A percentile compares a stretch with the other conserved stretches of the same genome.
Evolutionary conservation across 2,888 invertebrate species (phyloP).

Genomic region (Muscina levida): DNA sequence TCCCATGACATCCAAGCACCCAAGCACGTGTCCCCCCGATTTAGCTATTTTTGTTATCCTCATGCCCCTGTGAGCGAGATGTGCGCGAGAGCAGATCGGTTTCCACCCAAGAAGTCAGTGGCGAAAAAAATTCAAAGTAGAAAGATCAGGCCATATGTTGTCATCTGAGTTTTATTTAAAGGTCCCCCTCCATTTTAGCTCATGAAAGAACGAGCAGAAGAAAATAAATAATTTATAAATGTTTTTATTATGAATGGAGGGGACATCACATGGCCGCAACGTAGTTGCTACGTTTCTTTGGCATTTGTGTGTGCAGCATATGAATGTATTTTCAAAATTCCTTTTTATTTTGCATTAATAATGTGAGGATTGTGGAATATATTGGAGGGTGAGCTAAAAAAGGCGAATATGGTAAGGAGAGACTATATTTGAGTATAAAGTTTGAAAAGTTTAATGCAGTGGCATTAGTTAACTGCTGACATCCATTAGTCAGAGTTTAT

Average conservation of each 20-base stretch:
- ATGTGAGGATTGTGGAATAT: neutral
- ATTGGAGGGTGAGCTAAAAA: neutral
- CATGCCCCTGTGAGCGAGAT: constrained; percentile 50
- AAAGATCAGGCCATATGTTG: constrained; percentile 61
- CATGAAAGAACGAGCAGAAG: neutral
- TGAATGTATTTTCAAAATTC: constrained; percentile 30
- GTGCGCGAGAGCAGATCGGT: constrained; percentile 4
- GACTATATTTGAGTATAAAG: no score
- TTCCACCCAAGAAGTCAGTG: constrained; percentile 44
- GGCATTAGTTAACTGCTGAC: no score
- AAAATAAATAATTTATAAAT: constrained; percentile 35
- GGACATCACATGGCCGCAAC: neutral
- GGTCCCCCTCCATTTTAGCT: constrained; percentile 35
- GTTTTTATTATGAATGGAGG: constrained; percentile 64
- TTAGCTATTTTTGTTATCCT: constrained; percentile 43
- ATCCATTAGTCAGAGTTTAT: no score
- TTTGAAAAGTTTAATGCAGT: no score
- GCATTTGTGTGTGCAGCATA: neutral
- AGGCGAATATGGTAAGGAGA: no score
- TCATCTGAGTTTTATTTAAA: constrained; percentile 58
- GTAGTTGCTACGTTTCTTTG: constrained; percentile 17
- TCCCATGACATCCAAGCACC: constrained; percentile 57
- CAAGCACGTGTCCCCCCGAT: constrained; percentile 56
- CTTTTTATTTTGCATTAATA: constrained; percentile 37
- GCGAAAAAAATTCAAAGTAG: constrained; percentile 39